Evolutionary conservation across 2,797 vertebrate species (phyloP), one percentile per base, ranked within the genome.

Genomic region (Allochrocebus solatus): DNA sequence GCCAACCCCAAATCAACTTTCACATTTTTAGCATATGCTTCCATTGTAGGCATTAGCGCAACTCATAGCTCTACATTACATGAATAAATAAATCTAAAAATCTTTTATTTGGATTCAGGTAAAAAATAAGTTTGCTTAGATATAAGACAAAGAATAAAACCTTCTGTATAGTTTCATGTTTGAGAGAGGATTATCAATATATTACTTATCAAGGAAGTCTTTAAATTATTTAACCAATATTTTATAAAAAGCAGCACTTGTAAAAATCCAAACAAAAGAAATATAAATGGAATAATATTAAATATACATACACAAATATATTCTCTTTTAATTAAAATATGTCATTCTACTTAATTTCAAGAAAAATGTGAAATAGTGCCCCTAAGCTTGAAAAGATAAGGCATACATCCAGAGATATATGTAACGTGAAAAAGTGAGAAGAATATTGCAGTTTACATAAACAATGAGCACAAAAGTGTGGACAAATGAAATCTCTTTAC

Each of bases 171-270:
- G 13, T 57, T 91, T 89, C 70, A 59, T 76, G 48, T 46, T 95
- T 93, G 14, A 89, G 55, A 72, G n/a, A 78, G 24, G 28, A 50
- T 76, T 11, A 87, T 39, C 64, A 64, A 87, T 14, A 0, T 30
- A 88, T 24, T 41, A 36, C 28, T 67, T 9, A 83, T 10, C 24
- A 89, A 88, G 28, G 26, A 84, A 84, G 72, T 76, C 22, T 70
- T 93, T 94, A 95, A 76, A 48, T 82, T 80, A 95, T 46, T 74
- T 96, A 92, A 22, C 46, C 43, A 94, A 89, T 50, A 80, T 46
- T 92, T 97, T 88, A 83, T 14, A 79, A 41, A 59, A 89, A 85
- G 36, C 9, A 88, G 64, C 16, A 91, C 19, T 89, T 95, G n/a
- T 13, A 89, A 83, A 86, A 75, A 89, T 89, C 87, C 30, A 78